Evolutionary conservation across 2,888 invertebrate species (phyloP).

Genomic region (Tortrix viridana): DNA sequence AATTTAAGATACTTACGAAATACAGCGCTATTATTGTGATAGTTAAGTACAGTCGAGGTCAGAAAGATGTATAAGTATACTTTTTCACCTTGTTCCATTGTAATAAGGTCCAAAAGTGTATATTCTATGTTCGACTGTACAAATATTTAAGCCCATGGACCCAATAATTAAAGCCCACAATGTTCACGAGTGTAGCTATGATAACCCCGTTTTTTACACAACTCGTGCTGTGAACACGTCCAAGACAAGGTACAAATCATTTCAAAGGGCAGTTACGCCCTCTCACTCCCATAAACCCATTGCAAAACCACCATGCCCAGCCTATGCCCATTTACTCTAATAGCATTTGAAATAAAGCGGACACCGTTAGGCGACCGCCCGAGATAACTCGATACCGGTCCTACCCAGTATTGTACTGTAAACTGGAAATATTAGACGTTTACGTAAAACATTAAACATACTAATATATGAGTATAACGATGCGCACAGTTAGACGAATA

Average conservation of each 20-base stretch:
- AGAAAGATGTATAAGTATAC: too few species aligned
- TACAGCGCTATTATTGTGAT: too few species aligned
- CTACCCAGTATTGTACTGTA: slow-evolving; percentile 6
- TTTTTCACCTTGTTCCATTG: too few species aligned
- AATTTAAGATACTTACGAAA: too few species aligned
- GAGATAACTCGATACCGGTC: slow-evolving; percentile 1
- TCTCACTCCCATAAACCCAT: slow-evolving; percentile 1
- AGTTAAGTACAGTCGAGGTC: too few species aligned
- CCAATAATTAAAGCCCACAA: background rate
- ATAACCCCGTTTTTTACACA: background rate
- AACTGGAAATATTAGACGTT: background rate
- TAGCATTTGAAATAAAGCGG: slow-evolving; percentile 16
- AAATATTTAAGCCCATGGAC: too few species aligned
- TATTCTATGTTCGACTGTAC: too few species aligned
- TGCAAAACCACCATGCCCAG: slow-evolving; percentile 19
- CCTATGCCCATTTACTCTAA: slow-evolving; percentile 15
- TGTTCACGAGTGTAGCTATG: too few species aligned
- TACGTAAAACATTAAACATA: background rate
- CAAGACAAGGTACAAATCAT: slow-evolving; percentile 4
- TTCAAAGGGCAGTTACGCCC: slow-evolving; percentile 6
- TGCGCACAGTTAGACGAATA: too few species aligned
- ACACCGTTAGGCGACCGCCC: background rate
- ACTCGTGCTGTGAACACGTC: background rate
- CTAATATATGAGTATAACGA: too few species aligned
- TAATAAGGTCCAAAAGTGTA: too few species aligned